Evolutionary conservation across 1,140 invertebrate species (phyloP).

Genomic region (Formica exsecta): DNA sequence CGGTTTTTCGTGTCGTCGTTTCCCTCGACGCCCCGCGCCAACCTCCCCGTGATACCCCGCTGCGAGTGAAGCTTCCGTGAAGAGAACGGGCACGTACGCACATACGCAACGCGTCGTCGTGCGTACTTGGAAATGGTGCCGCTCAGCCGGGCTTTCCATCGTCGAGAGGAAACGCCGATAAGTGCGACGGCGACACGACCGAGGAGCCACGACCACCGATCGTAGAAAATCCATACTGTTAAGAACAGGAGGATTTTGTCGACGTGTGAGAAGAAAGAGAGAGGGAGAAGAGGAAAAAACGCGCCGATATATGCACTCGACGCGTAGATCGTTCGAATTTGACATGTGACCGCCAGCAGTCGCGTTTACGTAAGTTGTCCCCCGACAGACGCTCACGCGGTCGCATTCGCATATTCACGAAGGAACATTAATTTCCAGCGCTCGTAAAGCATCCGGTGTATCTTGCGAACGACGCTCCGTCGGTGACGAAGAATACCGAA

Average conservation of each 20-base stretch:
- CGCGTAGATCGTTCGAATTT: conserved; percentile 48
- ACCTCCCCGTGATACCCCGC: too few relatives aligned
- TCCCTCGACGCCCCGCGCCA: not conserved
- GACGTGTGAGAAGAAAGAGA: not conserved
- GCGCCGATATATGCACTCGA: conserved; percentile 13
- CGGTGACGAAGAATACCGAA: not conserved
- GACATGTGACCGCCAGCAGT: conserved; percentile 48
- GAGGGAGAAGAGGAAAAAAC: not conserved
- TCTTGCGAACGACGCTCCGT: not conserved
- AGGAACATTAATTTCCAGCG: not conserved
- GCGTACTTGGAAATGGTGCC: not conserved
- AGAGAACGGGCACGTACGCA: too few relatives aligned
- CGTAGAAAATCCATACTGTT: not conserved
- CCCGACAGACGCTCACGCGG: not conserved
- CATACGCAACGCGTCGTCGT: not conserved
- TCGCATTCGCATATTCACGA: not conserved
- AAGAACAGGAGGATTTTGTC: not conserved
- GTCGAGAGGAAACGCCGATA: conserved; percentile 21
- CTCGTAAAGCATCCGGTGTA: not conserved
- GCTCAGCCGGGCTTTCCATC: not conserved
- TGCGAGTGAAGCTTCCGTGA: not conserved
- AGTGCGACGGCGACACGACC: conserved; percentile 8
- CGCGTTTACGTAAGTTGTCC: conserved; percentile 55
- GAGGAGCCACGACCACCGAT: not conserved
- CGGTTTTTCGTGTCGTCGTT: conserved; percentile 17